These are phyloP conservation scores for Ommatoiulus sabulosus DNA, from an alignment of 2,888 invertebrate genomes.

Conservation along the genomic window DNA sequence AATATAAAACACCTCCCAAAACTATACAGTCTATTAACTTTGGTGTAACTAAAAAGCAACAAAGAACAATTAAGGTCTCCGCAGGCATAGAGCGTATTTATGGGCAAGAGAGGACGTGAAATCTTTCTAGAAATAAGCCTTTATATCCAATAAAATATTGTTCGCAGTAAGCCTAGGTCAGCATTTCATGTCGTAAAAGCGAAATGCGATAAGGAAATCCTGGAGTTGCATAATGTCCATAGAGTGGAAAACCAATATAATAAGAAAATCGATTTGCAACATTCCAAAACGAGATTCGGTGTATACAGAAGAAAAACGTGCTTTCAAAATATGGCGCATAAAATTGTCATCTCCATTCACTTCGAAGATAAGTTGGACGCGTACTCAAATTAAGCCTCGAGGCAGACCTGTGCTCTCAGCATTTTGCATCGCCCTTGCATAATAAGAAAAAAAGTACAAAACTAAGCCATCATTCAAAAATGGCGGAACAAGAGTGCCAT, in stretches of 20 bases:
- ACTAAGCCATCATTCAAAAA: slow-evolving; percentile 23
- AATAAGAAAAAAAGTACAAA: not conserved
- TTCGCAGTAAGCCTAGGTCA: not conserved
- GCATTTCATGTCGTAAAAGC: not conserved
- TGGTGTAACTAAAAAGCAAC: not conserved
- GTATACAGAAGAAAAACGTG: not conserved
- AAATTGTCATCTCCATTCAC: not conserved
- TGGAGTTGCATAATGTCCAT: not conserved
- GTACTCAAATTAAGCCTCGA: not conserved
- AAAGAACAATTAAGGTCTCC: not conserved
- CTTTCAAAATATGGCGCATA: not conserved
- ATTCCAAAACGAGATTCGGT: not conserved
- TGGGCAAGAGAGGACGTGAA: not conserved
- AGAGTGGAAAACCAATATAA: not conserved
- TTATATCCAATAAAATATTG: not conserved
- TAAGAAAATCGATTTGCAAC: not conserved
- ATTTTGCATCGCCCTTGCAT: slow-evolving; percentile 12
- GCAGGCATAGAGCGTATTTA: not conserved
- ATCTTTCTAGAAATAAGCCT: not conserved
- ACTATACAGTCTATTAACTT: not conserved
- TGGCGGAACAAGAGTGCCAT: slow-evolving; percentile 35
- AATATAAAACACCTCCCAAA: not conserved
- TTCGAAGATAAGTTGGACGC: not conserved
- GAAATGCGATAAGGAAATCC: not conserved
- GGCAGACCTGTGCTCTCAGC: not conserved